Evolutionary conservation across 2,888 invertebrate genomes (phyloP).

Genomic region (Trissoscelio sp.): DNA sequence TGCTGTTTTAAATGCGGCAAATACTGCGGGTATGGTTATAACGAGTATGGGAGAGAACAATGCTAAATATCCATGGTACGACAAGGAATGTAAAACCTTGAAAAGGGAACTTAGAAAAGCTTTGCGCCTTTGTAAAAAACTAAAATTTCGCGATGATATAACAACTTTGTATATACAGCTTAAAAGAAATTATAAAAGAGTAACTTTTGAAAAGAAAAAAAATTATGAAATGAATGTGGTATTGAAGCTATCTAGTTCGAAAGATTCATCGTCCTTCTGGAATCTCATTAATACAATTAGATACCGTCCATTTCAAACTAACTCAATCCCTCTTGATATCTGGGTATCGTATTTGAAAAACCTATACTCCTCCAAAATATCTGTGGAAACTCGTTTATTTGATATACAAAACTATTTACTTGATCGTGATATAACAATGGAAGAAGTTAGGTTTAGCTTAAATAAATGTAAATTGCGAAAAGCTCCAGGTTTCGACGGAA

Average conservation of each 20-base stretch:
- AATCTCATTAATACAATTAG: no score
- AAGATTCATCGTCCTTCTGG: no score
- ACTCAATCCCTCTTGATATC: no score
- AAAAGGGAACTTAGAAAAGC: conserved; percentile 8
- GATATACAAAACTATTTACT: no score
- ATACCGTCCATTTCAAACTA: no score
- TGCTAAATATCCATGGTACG: background rate
- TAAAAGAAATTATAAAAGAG: background rate
- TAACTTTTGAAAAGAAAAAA: background rate
- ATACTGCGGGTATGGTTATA: background rate
- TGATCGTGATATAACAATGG: conserved; percentile 12
- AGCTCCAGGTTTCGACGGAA: background rate
- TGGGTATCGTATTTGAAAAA: no score
- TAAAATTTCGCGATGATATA: background rate
- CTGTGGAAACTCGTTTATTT: no score
- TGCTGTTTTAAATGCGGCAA: background rate
- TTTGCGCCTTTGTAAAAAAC: conserved; percentile 4
- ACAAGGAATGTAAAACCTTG: background rate
- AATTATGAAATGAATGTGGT: no score
- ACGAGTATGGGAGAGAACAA: no score
- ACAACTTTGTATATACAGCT: background rate
- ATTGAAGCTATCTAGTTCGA: no score
- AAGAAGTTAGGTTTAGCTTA: conserved; percentile 6
- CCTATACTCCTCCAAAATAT: no score
- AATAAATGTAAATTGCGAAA: conserved; percentile 12